Percentiles rank a stretch among this genome's conserved stretches.
Evolutionary conservation across 2,113 vertebrate genomes (phyloP).

Genomic region (Probosciger aterrimus): DNA sequence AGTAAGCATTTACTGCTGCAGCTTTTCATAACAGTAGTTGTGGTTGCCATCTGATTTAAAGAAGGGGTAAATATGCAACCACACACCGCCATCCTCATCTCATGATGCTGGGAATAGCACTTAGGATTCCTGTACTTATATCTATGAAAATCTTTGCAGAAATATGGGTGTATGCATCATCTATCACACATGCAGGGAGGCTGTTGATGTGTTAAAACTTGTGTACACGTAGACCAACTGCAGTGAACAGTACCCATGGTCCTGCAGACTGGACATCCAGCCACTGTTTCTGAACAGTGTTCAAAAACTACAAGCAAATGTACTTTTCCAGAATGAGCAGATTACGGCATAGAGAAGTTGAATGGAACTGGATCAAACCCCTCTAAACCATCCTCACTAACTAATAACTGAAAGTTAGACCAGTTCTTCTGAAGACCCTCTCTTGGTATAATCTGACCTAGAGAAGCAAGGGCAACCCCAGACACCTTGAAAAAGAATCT

Average conservation of each 20-base stretch:
- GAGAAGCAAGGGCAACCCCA: neutral
- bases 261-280: neutral
- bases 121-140: rapidly evolving
- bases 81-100: neutral
- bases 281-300: neutral
- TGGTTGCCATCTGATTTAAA: neutral
- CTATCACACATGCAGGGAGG: neutral
- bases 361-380: neutral
- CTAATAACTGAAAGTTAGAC: neutral
- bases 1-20: neutral
- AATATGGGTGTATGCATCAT: rapidly evolving
- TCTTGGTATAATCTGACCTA: neutral
- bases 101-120: neutral
- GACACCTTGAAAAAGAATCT: neutral
- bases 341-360: neutral
- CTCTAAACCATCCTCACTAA: neutral
- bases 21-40: neutral
- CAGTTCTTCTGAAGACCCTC: neutral
- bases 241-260: too few species aligned
- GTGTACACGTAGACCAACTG: too few species aligned
- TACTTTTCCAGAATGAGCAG: neutral
- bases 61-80: neutral
- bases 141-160: neutral
- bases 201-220: neutral
- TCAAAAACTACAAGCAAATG: neutral